Evolutionary conservation across 2,797 vertebrate species (phyloP).

Genomic region (Rhynchotus rufescens): DNA sequence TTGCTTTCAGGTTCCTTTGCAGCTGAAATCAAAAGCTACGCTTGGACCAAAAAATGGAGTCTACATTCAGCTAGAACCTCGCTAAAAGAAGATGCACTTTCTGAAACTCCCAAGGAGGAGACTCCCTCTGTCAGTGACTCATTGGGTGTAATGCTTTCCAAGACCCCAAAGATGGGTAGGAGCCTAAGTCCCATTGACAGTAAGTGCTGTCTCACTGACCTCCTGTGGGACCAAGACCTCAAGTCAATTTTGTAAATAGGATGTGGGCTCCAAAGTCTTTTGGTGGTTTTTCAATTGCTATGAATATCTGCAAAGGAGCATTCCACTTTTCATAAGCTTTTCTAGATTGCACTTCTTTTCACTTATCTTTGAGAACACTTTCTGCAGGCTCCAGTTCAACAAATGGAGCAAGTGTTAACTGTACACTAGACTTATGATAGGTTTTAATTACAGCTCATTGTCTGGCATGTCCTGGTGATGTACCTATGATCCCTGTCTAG

Average conservation of each 20-base stretch:
- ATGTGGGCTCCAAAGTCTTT: background rate
- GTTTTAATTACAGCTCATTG: background rate
- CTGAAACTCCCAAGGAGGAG: background rate
- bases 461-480: background rate
- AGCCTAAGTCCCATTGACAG: background rate
- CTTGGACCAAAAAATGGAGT: slow-evolving; percentile 90
- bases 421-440: background rate
- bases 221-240: background rate
- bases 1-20: slow-evolving; percentile 87
- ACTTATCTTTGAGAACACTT: background rate
- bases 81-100: slow-evolving; percentile 41
- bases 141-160: background rate
- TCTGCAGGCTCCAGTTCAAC: background rate
- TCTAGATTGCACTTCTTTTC: background rate
- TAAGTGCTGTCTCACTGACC: background rate
- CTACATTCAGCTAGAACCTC: slow-evolving; percentile 82
- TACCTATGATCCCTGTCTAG: background rate
- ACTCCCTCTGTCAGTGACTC: background rate
- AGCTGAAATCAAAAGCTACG: slow-evolving; percentile 87
- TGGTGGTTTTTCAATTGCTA: slow-evolving; percentile 8
- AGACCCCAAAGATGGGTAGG: background rate
- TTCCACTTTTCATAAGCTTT: background rate
- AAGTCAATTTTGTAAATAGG: background rate
- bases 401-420: background rate
- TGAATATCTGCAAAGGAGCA: background rate